phyloP scores from a whole-genome alignment of 2,888 invertebrate genomes.

The Eristalinus aeneus region DNA sequence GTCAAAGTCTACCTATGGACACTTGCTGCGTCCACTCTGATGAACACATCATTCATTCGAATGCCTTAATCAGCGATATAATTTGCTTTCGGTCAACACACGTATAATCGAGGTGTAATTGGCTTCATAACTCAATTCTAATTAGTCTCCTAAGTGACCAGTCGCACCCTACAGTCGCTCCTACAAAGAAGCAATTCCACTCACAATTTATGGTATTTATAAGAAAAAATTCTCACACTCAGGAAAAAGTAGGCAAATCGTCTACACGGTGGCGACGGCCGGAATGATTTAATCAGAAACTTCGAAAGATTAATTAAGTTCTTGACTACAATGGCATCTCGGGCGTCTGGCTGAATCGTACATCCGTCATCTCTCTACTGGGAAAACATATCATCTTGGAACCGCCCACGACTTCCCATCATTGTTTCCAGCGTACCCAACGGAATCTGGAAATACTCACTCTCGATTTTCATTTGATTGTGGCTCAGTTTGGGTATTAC shows the following conservation, averaged over 20 bases:
- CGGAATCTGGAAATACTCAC: not conserved
- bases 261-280: not conserved
- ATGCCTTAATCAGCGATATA: not conserved
- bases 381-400: not conserved
- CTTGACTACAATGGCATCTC: not conserved
- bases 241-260: not conserved
- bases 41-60: constrained; percentile 20
- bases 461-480: too few species aligned
- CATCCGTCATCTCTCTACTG: not conserved
- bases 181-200: not conserved
- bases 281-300: not conserved
- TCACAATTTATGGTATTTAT: not conserved
- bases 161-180: not conserved
- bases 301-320: not conserved
- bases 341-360: not conserved
- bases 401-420: not conserved
- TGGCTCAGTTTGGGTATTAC: too few species aligned
- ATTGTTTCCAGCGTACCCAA: not conserved
- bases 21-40: constrained; percentile 21
- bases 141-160: not conserved
- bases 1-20: constrained; percentile 17
- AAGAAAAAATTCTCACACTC: not conserved
- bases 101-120: constrained; percentile 1
- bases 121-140: not conserved
- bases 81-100: constrained; percentile 11